A percentile compares a stretch with the other conserved stretches of the same genome.
Conservation (phyloP, 1,140 invertebrate genomes). For the Oncopodura yosiiana region DNA sequence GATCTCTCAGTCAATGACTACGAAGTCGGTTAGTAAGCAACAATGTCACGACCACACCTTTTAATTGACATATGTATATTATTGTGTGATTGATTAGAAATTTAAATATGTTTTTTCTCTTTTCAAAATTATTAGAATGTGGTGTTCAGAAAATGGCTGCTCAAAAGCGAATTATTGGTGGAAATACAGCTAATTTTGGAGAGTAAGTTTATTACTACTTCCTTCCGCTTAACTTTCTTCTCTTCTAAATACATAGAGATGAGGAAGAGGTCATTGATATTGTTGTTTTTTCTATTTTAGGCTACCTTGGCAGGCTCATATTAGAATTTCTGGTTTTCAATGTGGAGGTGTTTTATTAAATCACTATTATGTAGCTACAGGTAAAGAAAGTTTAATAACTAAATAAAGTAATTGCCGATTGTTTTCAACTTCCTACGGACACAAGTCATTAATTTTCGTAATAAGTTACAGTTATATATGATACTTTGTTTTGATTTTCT, state of each 20-base stretch:
- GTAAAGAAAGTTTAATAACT: neutral
- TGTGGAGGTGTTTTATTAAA: slow-evolving; percentile 61
- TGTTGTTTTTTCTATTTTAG: slow-evolving; percentile 47
- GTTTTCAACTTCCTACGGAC: neutral
- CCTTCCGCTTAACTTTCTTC: neutral
- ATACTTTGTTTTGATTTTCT: neutral
- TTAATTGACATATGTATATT: neutral
- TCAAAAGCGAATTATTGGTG: slow-evolving; percentile 67
- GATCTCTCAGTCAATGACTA: slow-evolving; percentile 34
- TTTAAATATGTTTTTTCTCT: slow-evolving; percentile 37
- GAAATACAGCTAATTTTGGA: slow-evolving; percentile 55
- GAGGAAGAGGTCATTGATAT: slow-evolving; percentile 41
- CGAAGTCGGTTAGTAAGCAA: slow-evolving; percentile 31
- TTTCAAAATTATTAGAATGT: slow-evolving; percentile 52
- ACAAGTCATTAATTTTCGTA: slow-evolving; percentile 9
- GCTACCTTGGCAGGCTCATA: slow-evolving; percentile 75
- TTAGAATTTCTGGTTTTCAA: slow-evolving; percentile 68
- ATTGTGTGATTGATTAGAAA: neutral
- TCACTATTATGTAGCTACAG: slow-evolving; percentile 54
- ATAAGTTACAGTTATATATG: too few relatives aligned
- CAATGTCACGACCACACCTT: neutral
- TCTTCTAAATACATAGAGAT: neutral
- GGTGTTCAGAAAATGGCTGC: slow-evolving; percentile 51
- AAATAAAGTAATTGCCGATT: neutral
- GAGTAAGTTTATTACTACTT: neutral